These are phyloP conservation scores for Argentina silus DNA, from an alignment of 2,797 vertebrate genomes.

Conservation along the genomic window DNA sequence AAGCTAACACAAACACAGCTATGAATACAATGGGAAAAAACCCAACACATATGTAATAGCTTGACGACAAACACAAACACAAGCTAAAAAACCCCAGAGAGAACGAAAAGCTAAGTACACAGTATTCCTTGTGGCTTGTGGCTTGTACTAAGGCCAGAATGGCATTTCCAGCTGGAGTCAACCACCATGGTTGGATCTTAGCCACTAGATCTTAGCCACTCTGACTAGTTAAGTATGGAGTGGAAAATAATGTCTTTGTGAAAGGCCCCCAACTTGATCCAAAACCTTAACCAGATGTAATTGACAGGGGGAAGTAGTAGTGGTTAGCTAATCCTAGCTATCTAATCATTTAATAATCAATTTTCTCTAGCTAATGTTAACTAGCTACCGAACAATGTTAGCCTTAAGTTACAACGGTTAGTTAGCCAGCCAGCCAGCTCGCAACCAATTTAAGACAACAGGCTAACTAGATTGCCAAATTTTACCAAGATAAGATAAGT, in stretches of 20 bases:
- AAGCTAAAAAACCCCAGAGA: conserved; percentile 38
- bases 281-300: too few relatives aligned
- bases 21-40: conserved; percentile 46
- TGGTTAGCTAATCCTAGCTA: too few relatives aligned
- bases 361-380: too few relatives aligned
- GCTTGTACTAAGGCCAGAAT: conserved; percentile 21
- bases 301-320: too few relatives aligned
- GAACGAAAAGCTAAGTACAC: conserved; percentile 37
- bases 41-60: conserved; percentile 36
- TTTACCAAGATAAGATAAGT: too few relatives aligned
- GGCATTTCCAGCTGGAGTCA: conserved; percentile 26
- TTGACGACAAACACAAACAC: conserved; percentile 43
- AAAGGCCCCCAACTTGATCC: too few relatives aligned
- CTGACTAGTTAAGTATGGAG: conserved; percentile 13
- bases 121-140: conserved; percentile 9
- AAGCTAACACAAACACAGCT: conserved; percentile 46
- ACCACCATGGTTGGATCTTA: conserved; percentile 21
- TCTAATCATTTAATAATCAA: too few relatives aligned
- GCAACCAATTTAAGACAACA: too few relatives aligned
- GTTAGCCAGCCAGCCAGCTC: too few relatives aligned
- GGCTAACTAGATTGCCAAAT: too few relatives aligned
- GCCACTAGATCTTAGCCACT: not conserved
- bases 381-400: too few relatives aligned
- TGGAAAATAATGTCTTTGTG: conserved; percentile 9
- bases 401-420: too few relatives aligned